Percentiles rank a stretch among this genome's conserved stretches.
Evolutionary conservation across 2,888 invertebrate genomes (phyloP).

Genomic region (Cheilosia scutellata): DNA sequence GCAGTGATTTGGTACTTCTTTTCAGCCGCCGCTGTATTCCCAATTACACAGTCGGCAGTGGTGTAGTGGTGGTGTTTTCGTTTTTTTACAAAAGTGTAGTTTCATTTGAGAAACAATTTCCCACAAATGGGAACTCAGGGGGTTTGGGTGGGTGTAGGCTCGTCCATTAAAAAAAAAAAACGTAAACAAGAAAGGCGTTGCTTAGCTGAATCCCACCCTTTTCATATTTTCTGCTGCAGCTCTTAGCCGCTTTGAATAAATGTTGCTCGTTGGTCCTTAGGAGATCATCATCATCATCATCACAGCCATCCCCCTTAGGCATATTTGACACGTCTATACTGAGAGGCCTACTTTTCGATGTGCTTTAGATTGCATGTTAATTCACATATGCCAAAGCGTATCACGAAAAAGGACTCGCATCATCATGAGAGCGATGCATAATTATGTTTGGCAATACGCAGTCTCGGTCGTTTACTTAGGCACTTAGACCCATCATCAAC

Average conservation of each 20-base stretch:
- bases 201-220: slow-evolving; percentile 71
- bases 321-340: slow-evolving; percentile 56
- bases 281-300: slow-evolving; percentile 54
- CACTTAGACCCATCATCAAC: slow-evolving; percentile 49
- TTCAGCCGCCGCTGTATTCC: slow-evolving; percentile 24
- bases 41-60: slow-evolving; percentile 53
- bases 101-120: slow-evolving; percentile 49
- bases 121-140: slow-evolving; percentile 63
- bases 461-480: slow-evolving; percentile 72
- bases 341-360: slow-evolving; percentile 63
- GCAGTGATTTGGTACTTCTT: slow-evolving; percentile 6
- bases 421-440: slow-evolving; percentile 37
- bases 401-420: slow-evolving; percentile 44
- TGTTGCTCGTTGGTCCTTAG: slow-evolving; percentile 67
- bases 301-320: slow-evolving; percentile 66
- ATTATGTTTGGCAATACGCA: slow-evolving; percentile 52
- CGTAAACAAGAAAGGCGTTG: slow-evolving; percentile 63
- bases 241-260: slow-evolving; percentile 32
- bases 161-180: slow-evolving; percentile 36
- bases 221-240: slow-evolving; percentile 30
- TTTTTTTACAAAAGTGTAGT: slow-evolving; percentile 62
- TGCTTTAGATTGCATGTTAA: slow-evolving; percentile 12
- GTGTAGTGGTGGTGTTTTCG: slow-evolving; percentile 28
- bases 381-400: slow-evolving; percentile 5
- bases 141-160: slow-evolving; percentile 44